These are phyloP conservation scores for Heliconius cydno DNA, from an alignment of 2,888 invertebrate species.

Conservation along the genomic window DNA sequence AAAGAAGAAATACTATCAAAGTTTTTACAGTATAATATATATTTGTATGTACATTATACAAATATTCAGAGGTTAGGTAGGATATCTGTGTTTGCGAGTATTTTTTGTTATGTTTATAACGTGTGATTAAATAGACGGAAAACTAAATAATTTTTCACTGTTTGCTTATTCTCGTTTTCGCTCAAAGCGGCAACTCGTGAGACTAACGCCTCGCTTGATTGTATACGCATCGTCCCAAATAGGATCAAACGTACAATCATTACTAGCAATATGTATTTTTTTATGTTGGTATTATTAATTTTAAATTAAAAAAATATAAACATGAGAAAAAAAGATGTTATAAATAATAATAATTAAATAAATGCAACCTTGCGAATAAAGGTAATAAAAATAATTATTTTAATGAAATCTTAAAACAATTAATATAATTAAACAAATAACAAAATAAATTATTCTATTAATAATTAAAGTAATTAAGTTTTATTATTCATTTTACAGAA, in stretches of 20 bases:
- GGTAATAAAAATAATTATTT: neutral
- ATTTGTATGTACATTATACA: no score
- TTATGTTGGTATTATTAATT: neutral
- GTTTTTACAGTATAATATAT: no score
- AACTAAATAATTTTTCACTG: neutral
- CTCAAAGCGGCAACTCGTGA: neutral
- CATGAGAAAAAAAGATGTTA: neutral
- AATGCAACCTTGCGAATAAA: neutral
- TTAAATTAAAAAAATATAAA: neutral
- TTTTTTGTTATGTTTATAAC: neutral
- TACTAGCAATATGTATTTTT: no score
- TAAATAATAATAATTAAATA: neutral
- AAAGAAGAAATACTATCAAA: no score
- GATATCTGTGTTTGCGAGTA: no score
- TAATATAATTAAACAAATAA: neutral
- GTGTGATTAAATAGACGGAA: neutral
- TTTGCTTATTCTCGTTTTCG: neutral
- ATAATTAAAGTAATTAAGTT: neutral
- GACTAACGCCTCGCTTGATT: no score
- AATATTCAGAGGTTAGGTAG: no score
- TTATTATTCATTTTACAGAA: slow-evolving; percentile 60
- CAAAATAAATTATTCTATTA: neutral
- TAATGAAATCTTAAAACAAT: neutral
- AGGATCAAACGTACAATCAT: neutral
- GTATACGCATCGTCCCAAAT: neutral